Percentiles rank a stretch among this genome's conserved stretches.
phyloP scores from a whole-genome alignment of 2,888 invertebrate species.

The Lissonota sp. region DNA sequence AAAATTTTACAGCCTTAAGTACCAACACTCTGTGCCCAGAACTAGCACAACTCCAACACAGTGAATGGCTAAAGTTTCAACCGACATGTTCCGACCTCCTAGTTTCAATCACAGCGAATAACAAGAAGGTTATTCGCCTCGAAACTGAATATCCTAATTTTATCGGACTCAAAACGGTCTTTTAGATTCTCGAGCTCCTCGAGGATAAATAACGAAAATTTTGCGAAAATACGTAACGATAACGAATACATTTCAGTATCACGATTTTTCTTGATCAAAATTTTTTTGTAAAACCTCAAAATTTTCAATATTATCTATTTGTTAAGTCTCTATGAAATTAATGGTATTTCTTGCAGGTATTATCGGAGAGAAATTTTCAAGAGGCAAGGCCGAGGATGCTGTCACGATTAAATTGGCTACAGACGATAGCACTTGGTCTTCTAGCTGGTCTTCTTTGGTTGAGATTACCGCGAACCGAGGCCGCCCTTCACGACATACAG shows the following conservation, averaged over 20 bases:
- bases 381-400: slow-evolving; percentile 91
- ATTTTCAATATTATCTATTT: too few species aligned
- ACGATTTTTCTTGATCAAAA: not conserved
- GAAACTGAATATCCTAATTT: too few species aligned
- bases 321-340: too few species aligned
- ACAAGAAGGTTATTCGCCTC: too few species aligned
- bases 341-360: slow-evolving; percentile 84
- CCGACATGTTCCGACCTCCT: too few species aligned
- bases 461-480: slow-evolving; percentile 90
- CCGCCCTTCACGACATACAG: slow-evolving; percentile 90
- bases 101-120: too few species aligned
- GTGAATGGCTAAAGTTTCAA: too few species aligned
- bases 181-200: not conserved
- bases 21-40: too few species aligned
- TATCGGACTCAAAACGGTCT: too few species aligned
- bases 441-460: slow-evolving; percentile 92
- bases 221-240: not conserved
- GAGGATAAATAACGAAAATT: not conserved
- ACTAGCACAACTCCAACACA: too few species aligned
- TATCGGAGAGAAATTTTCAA: slow-evolving; percentile 90
- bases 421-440: slow-evolving; percentile 89
- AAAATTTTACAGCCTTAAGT: too few species aligned
- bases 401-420: slow-evolving; percentile 91
- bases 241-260: not conserved
- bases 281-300: too few species aligned